Base-by-base conservation (phyloP, 2,888 invertebrate genomes). In the Merodon equestris region DNA sequence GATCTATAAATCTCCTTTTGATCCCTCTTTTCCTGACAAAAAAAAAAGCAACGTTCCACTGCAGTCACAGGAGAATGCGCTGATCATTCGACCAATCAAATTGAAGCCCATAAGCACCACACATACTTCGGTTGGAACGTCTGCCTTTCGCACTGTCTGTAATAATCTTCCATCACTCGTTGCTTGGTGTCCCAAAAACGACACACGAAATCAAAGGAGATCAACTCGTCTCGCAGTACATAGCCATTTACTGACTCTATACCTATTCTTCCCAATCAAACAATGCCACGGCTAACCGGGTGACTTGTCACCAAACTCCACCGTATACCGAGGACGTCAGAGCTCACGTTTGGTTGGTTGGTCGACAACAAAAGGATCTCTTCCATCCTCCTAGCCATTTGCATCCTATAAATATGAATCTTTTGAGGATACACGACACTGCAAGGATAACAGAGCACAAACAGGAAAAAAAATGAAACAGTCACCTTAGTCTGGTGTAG, bases 341-440 rank as follows among this genome's bases (percentile, higher is more conserved):
- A 63, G 63, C 70, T 56, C 47, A 64, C 64, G 68, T 79, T 79
- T 53, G 74, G 73, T 79, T 79, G 79, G 79, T 19, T 79, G 64
- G 74, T 64, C 53, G 73, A 68, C 73, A 79, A 79, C 73, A 79
- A 79, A 58, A 68, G 61, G 66, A 67, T 57, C 19, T 42, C 48
- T 45, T 58, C 42, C 63, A 47, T 40, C 64, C 58, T 56, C 47
- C 34, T 15, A 44, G 56, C 54, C 50, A 60, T 79, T 79, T 79
- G 73, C 73, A 79, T 79, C 64, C 68, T 54, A 73, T 73, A 68
- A 79, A 79, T 79, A 73, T 74, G 79, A 73, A 70, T 79, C 79
- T 77, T 77, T 57, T 45, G 61, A 68, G 73, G 67, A 61, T 61
- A 68, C 61, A 67, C 54, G 60, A 76, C 51, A 45, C 27, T 68